Evolutionary conservation across 2,113 vertebrate genomes (phyloP).

Genomic region (Polypterus bichir): DNA sequence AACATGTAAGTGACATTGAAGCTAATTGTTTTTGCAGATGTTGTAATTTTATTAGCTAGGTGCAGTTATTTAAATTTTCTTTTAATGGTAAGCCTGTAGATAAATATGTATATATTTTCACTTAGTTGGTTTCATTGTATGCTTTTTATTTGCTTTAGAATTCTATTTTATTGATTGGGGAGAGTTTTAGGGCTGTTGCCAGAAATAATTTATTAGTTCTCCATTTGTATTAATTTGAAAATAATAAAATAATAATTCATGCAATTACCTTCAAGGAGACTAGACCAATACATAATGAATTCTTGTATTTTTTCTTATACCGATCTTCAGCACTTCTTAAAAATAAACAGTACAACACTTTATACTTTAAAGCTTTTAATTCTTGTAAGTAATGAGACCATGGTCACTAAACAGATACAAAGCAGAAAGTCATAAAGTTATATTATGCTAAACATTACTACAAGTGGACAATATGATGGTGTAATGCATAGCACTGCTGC

Average conservation of each 20-base stretch:
- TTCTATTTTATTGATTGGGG: constrained; percentile 47
- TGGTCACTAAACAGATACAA: too few relatives aligned
- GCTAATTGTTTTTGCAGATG: too few relatives aligned
- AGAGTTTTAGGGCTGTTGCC: constrained; percentile 35
- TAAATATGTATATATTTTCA: constrained; percentile 40
- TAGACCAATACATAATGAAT: neutral
- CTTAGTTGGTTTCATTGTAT: constrained; percentile 36
- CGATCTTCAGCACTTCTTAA: too few relatives aligned
- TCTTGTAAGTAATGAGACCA: too few relatives aligned
- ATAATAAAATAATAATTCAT: constrained; percentile 25
- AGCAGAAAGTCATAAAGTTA: too few relatives aligned
- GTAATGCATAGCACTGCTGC: too few relatives aligned
- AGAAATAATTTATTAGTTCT: constrained; percentile 42
- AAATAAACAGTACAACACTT: too few relatives aligned
- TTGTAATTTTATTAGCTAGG: constrained; percentile 36
- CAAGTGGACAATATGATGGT: too few relatives aligned
- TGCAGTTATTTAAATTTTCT: constrained; percentile 41
- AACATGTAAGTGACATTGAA: too few relatives aligned
- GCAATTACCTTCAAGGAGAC: constrained; percentile 14
- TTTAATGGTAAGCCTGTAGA: constrained; percentile 32
- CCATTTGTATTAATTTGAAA: constrained; percentile 35
- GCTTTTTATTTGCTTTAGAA: constrained; percentile 36
- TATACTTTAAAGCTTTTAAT: too few relatives aligned
- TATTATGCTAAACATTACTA: too few relatives aligned
- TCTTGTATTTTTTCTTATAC: too few relatives aligned